phyloP scores from a whole-genome alignment of 1,140 invertebrate species.

The Drosophila orena region DNA sequence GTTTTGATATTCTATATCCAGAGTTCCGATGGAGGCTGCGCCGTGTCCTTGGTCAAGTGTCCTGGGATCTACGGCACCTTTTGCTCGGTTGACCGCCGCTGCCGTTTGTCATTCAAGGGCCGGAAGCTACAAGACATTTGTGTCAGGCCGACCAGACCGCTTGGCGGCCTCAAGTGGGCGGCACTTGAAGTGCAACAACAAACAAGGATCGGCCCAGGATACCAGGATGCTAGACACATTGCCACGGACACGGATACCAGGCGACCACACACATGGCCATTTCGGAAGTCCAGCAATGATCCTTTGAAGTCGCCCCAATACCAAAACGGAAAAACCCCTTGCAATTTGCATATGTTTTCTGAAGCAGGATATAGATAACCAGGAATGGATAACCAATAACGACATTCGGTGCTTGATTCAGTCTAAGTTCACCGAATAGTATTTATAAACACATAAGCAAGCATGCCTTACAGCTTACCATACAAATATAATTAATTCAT shows the following conservation, averaged over 20 bases:
- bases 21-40: slow-evolving; percentile 67
- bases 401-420: no score
- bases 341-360: slow-evolving; percentile 17
- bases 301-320: slow-evolving; percentile 7
- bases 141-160: slow-evolving; percentile 53
- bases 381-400: not conserved
- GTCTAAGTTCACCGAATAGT: no score
- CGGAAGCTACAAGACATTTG: slow-evolving; percentile 56
- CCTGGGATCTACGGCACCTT: slow-evolving; percentile 32
- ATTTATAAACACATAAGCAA: no score
- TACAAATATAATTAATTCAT: no score
- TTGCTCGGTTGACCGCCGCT: slow-evolving; percentile 72
- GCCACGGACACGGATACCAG: not conserved
- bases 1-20: slow-evolving; percentile 66
- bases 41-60: slow-evolving; percentile 59
- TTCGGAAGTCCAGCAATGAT: not conserved
- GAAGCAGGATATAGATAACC: not conserved
- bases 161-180: slow-evolving; percentile 72
- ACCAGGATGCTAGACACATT: not conserved
- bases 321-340: not conserved
- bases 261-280: slow-evolving; percentile 27
- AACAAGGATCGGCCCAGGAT: slow-evolving; percentile 25
- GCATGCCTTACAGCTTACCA: no score
- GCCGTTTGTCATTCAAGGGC: slow-evolving; percentile 27
- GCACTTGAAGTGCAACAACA: slow-evolving; percentile 61